phyloP scores from a whole-genome alignment of 2,797 vertebrate genomes.

The Ctenochaetus hawaiiensis region DNA sequence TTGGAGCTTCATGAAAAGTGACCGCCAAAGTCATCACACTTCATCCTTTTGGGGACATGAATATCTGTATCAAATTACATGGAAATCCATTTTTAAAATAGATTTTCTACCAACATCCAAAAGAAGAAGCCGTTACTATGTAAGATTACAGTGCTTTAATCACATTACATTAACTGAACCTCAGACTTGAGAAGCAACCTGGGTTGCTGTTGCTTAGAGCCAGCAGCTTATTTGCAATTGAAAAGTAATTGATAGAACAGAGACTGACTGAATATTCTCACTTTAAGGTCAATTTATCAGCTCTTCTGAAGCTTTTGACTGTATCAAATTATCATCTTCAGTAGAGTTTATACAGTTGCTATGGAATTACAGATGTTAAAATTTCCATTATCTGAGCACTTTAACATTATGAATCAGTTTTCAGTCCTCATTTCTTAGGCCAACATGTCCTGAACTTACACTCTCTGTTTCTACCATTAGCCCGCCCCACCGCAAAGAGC shows the following conservation, averaged over 20 bases:
- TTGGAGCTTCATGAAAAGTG: not conserved
- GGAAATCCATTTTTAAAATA: not conserved
- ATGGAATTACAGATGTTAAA: not conserved
- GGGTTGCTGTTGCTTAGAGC: not conserved
- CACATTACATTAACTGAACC: not conserved
- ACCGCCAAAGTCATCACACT: not conserved
- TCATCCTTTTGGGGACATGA: not conserved
- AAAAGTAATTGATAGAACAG: not conserved
- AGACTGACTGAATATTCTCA: no score
- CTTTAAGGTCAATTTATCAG: not conserved
- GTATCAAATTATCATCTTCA: not conserved
- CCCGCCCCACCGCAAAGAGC: conserved; percentile 81
- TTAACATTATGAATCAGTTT: not conserved
- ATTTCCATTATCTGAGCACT: not conserved
- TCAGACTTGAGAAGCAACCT: not conserved
- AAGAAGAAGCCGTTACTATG: no score
- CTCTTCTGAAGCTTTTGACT: not conserved
- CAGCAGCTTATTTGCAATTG: not conserved
- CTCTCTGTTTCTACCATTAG: conserved; percentile 54
- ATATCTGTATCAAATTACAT: not conserved
- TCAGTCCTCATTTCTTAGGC: not conserved
- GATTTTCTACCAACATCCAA: no score
- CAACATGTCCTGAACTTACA: not conserved
- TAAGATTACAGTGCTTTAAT: not conserved
- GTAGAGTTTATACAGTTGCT: not conserved